Percentiles rank a stretch among this genome's conserved stretches.
phyloP scores from a whole-genome alignment of 1,140 invertebrate species.

The Pemphigus obesinymphae region DNA sequence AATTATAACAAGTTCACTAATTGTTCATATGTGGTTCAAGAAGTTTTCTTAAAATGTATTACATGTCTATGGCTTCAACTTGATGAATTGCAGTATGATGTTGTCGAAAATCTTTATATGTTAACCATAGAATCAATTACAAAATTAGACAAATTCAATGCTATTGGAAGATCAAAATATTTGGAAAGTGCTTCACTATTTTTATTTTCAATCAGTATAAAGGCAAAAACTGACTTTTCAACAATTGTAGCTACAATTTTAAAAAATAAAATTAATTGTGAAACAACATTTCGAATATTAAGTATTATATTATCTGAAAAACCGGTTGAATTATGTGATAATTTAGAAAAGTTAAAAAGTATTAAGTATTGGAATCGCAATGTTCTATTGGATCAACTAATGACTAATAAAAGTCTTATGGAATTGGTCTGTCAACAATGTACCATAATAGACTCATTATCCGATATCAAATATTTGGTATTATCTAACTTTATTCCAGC shows the following conservation, averaged over 20 bases:
- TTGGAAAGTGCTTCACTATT: constrained; percentile 28
- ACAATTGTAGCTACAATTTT: background rate
- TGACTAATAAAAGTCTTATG: background rate
- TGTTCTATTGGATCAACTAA: background rate
- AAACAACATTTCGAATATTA: background rate
- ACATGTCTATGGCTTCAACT: constrained; percentile 29
- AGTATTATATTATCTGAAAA: background rate
- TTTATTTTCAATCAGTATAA: constrained; percentile 15
- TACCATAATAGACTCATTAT: background rate
- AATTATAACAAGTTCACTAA: background rate
- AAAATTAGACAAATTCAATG: background rate
- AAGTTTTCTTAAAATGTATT: constrained; percentile 26
- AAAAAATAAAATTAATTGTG: background rate
- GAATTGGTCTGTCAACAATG: background rate
- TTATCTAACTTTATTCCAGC: background rate
- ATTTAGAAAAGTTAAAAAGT: background rate
- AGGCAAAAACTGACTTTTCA: constrained; percentile 12
- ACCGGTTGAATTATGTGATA: background rate
- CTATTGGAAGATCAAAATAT: constrained; percentile 25
- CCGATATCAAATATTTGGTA: constrained; percentile 5
- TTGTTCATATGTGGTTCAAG: constrained; percentile 1
- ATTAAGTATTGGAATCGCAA: background rate
- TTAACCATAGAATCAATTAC: background rate
- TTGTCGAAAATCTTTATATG: background rate
- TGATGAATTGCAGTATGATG: background rate